Percentiles rank a stretch among this genome's conserved stretches.
phyloP scores from a whole-genome alignment of 2,888 invertebrate genomes.

The Spialia ferax region DNA sequence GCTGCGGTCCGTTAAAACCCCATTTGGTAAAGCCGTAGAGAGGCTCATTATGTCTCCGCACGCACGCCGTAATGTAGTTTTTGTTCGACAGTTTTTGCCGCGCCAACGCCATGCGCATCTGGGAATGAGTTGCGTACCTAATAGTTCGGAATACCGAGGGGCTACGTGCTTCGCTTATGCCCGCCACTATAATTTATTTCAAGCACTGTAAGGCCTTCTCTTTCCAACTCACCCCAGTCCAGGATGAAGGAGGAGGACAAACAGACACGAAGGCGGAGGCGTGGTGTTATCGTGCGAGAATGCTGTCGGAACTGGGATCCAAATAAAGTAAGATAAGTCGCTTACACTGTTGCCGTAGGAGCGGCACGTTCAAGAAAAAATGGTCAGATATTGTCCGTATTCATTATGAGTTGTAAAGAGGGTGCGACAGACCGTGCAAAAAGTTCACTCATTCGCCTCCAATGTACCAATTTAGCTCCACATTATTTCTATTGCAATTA shows the following conservation, averaged over 20 bases:
- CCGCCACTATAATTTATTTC: conserved; percentile 46
- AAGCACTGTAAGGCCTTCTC: conserved; percentile 42
- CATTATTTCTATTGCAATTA: conserved; percentile 30
- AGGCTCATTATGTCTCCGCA: conserved; percentile 45
- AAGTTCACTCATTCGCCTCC: conserved; percentile 17
- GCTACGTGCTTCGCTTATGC: conserved; percentile 46
- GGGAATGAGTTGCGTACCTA: conserved; percentile 50
- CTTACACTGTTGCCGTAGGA: conserved; percentile 45
- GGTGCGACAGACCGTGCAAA: conserved; percentile 28
- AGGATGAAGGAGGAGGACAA: conserved; percentile 38
- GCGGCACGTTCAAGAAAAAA: conserved; percentile 38
- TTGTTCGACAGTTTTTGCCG: conserved; percentile 48
- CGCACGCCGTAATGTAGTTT: conserved; percentile 51
- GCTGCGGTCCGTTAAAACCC: conserved; percentile 51
- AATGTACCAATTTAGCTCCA: conserved; percentile 30
- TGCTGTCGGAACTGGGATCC: conserved; percentile 51
- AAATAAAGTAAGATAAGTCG: conserved; percentile 55
- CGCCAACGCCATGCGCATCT: conserved; percentile 42
- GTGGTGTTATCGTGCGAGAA: conserved; percentile 53
- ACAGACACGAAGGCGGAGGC: conserved; percentile 35
- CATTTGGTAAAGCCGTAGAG: conserved; percentile 46
- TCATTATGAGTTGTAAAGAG: conserved; percentile 39
- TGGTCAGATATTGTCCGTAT: conserved; percentile 37
- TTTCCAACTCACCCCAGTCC: conserved; percentile 35
- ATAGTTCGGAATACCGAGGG: conserved; percentile 49